Percentiles rank a stretch among this genome's conserved stretches.
Evolutionary conservation across 2,888 invertebrate genomes (phyloP).

Genomic region (Lithophane semibrunnea): DNA sequence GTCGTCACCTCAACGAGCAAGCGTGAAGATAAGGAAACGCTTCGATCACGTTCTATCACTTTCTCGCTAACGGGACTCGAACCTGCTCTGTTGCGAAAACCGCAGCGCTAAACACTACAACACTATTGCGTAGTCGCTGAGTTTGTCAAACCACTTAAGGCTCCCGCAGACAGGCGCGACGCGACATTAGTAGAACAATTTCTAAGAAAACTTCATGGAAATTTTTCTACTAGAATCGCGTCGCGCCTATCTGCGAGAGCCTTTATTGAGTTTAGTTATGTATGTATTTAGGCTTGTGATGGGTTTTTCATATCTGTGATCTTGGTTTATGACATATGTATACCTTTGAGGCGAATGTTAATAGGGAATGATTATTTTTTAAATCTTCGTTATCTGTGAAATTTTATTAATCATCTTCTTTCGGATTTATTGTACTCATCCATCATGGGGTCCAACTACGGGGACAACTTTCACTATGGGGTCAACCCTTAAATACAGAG

Average conservation of each 20-base stretch:
- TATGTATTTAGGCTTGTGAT: neutral
- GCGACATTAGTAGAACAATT: no score
- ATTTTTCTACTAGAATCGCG: no score
- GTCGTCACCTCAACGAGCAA: slow-evolving; percentile 20
- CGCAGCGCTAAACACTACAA: slow-evolving; percentile 31
- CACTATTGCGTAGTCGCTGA: slow-evolving; percentile 34
- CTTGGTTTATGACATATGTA: neutral
- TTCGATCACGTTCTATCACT: slow-evolving; percentile 62
- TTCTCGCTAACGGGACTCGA: slow-evolving; percentile 65
- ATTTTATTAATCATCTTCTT: no score
- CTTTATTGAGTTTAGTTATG: neutral
- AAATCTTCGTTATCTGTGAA: no score
- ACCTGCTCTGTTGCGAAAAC: slow-evolving; percentile 62
- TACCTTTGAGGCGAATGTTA: neutral
- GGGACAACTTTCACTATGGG: no score
- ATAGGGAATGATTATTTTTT: no score
- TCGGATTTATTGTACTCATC: no score
- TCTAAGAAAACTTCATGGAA: no score
- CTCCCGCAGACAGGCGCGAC: no score
- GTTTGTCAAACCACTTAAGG: neutral
- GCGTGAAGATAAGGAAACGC: slow-evolving; percentile 58
- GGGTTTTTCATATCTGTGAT: neutral
- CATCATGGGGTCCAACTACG: no score
- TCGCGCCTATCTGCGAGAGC: no score
- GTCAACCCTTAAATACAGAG: no score